phyloP scores from a whole-genome alignment of 2,888 invertebrate species.

The Cerastoderma edule region DNA sequence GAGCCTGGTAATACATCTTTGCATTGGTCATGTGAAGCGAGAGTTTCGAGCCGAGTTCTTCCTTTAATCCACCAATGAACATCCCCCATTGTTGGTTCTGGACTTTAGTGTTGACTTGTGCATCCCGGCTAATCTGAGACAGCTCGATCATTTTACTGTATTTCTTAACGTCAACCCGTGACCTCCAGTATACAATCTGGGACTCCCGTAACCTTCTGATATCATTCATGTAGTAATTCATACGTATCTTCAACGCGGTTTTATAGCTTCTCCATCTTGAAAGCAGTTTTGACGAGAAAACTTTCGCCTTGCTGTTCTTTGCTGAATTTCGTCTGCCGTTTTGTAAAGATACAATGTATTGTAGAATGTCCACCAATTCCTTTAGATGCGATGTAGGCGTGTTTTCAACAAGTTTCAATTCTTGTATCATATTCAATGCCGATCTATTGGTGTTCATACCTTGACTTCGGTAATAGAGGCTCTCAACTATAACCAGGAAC shows the following conservation, averaged over 20 bases:
- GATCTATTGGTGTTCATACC: background rate
- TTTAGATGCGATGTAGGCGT: background rate
- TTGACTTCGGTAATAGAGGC: background rate
- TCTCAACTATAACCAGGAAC: background rate
- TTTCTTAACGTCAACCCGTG: slow-evolving; percentile 1
- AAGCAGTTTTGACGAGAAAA: background rate
- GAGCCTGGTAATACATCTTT: too few species aligned
- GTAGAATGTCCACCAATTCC: background rate
- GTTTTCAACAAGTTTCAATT: background rate
- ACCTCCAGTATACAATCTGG: background rate
- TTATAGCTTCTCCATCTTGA: background rate
- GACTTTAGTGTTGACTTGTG: background rate
- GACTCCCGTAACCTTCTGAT: background rate
- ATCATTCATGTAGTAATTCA: background rate
- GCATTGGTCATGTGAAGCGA: too few species aligned
- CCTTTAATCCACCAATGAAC: background rate
- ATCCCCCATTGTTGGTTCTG: background rate
- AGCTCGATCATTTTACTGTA: background rate
- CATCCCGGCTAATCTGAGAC: background rate
- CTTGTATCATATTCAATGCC: background rate
- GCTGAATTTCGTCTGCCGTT: too few species aligned
- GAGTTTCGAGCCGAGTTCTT: too few species aligned
- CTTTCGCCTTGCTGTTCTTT: background rate
- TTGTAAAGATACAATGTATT: background rate
- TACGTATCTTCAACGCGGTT: background rate